Conservation (phyloP, 2,888 invertebrate species). For the Synanthedon vespiformis region DNA sequence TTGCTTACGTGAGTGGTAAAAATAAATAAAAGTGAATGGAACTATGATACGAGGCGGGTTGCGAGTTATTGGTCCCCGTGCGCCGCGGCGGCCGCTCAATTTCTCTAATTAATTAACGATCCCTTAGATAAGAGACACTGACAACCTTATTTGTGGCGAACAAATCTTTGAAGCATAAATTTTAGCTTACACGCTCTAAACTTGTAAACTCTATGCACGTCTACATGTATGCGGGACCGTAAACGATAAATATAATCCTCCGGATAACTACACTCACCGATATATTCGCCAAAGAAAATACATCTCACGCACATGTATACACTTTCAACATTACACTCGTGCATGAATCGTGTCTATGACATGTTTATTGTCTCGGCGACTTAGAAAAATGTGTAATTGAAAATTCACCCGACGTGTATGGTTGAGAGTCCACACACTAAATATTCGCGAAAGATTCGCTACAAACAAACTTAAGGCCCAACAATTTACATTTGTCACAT, state of each 20-base stretch:
- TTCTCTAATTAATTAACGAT: slow-evolving; percentile 72
- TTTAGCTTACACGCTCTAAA: slow-evolving; percentile 63
- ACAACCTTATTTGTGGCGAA: slow-evolving; percentile 70
- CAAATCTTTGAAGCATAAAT: slow-evolving; percentile 69
- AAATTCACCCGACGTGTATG: slow-evolving; percentile 38
- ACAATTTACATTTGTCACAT: slow-evolving; percentile 62
- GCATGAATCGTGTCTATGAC: slow-evolving; percentile 20
- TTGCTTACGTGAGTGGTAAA: slow-evolving; percentile 66
- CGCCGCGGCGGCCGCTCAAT: slow-evolving; percentile 64
- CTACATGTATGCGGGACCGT: slow-evolving; percentile 35
- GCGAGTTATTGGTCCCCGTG: slow-evolving; percentile 68
- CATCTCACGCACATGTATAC: slow-evolving; percentile 12
- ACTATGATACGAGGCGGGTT: slow-evolving; percentile 66
- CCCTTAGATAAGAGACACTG: slow-evolving; percentile 65
- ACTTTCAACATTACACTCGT: slow-evolving; percentile 19
- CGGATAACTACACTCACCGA: slow-evolving; percentile 8
- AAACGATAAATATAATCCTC: slow-evolving; percentile 35
- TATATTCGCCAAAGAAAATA: slow-evolving; percentile 12
- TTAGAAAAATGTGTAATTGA: slow-evolving; percentile 43
- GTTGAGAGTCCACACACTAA: slow-evolving; percentile 32
- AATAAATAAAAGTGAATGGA: slow-evolving; percentile 62
- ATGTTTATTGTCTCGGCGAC: slow-evolving; percentile 27
- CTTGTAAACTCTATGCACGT: slow-evolving; percentile 61
- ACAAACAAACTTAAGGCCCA: slow-evolving; percentile 15
- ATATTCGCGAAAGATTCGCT: slow-evolving; percentile 50